Evolutionary conservation across 1,140 invertebrate genomes (phyloP).

Genomic region (Aphaenogaster rudis): DNA sequence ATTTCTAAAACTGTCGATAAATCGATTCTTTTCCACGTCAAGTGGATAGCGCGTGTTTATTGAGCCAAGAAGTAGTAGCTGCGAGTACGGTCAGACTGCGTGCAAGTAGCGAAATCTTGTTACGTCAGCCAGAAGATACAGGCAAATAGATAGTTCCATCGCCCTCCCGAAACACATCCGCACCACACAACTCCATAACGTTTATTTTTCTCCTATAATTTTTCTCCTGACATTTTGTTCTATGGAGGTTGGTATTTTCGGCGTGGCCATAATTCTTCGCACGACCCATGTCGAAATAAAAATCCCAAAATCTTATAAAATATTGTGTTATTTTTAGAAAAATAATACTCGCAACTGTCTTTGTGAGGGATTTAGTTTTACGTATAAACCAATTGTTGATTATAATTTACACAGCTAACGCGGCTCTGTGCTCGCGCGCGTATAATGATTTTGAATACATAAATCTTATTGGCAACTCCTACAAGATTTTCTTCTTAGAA

Average conservation of each 20-base stretch:
- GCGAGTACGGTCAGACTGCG: constrained; percentile 34
- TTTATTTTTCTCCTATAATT: constrained; percentile 50
- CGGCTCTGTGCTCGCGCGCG: not conserved
- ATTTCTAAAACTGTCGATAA: constrained; percentile 17
- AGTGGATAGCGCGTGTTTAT: constrained; percentile 26
- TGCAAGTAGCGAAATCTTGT: constrained; percentile 52
- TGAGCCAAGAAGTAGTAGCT: constrained; percentile 31
- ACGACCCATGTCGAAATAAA: constrained; percentile 26
- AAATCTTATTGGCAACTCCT: not conserved
- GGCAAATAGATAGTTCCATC: constrained; percentile 46
- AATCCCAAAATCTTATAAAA: constrained; percentile 32
- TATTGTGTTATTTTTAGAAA: not conserved
- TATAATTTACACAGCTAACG: not conserved
- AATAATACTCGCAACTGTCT: constrained; percentile 17
- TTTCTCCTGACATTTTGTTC: constrained; percentile 47
- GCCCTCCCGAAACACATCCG: constrained; percentile 18
- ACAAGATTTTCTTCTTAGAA: not conserved
- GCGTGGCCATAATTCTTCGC: constrained; percentile 41
- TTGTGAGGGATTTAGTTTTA: not conserved
- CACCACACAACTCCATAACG: constrained; percentile 9
- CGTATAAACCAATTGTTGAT: not conserved
- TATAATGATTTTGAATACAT: not conserved
- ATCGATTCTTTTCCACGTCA: constrained; percentile 15
- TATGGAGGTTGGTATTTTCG: constrained; percentile 34
- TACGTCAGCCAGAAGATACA: constrained; percentile 46